Base-by-base conservation (phyloP, 2,888 invertebrate species). In the Cosmorhoe ocellata region DNA sequence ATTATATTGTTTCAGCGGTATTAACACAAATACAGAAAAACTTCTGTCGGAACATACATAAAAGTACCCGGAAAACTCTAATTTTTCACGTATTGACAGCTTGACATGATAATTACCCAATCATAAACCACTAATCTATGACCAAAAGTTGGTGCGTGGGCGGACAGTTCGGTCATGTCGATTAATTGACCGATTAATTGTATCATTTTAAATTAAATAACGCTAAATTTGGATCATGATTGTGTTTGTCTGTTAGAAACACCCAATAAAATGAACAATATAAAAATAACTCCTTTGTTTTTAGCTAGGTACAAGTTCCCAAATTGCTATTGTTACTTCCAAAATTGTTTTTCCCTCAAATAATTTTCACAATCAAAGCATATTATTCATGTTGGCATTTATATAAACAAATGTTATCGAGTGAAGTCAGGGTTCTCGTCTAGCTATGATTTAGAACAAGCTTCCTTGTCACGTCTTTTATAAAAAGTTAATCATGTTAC, bases 81-180 rank as follows among this genome's bases (percentile, higher is more conserved):
- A 18, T 18, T 18, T 18, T 18, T 18, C n/a, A 18, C 18, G 4
- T 18, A 18, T 2, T 4, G 24, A 14, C 14, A 18, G 18, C 34
- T 18, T 34, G 34, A 34, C n/a, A 18, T 22, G 18, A 8, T 41
- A 22, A 42, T 27, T 27, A 42, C 24, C 8, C 24, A 32, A 33
- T 39, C n/a, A 10, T 26, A 14, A 38, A 38, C 28, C 34, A 41
- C 26, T 37, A 45, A 51, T 51, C 22, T 18, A 32, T 13, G 44
- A 37, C 56, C 59, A 56, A 64, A 62, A 52, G 46, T 60, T 56
- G 47, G 32, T 1, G 4, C 28, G 69, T 67, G 59, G 69, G 69
- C 34, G 69, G 69, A 69, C 69, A 61, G 28, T 52, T 51, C 39
- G 53, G 40, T 56, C 52, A 53, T 41, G 56, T 46, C 49, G 53